These are phyloP conservation scores for Nettapus auritus DNA, from an alignment of 2,113 vertebrate species.

Conservation along the genomic window DNA sequence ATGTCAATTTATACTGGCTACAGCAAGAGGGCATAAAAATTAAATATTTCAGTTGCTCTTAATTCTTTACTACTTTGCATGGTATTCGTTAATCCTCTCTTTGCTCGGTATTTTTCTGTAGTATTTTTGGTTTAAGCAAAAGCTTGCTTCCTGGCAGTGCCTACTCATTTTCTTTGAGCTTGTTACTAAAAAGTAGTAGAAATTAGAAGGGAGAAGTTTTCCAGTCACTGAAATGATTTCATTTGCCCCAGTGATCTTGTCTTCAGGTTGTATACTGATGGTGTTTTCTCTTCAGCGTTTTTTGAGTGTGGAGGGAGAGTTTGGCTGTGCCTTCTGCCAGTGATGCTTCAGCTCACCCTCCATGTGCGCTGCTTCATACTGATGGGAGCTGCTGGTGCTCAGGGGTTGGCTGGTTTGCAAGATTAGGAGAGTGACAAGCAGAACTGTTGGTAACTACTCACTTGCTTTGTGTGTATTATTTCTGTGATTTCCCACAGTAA, in stretches of 20 bases:
- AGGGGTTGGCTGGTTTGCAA: accelerated
- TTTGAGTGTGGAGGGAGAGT: neutral
- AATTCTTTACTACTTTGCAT: neutral
- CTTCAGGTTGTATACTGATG: neutral
- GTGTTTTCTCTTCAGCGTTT: neutral
- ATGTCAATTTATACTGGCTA: neutral
- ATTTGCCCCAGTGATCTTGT: neutral
- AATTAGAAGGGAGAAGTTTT: neutral
- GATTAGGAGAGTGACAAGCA: neutral
- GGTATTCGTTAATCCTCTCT: neutral
- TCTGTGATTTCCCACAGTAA: neutral
- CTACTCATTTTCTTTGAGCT: neutral
- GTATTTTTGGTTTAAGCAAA: neutral
- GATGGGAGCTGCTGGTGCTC: neutral
- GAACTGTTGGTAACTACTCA: neutral
- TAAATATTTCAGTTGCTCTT: neutral
- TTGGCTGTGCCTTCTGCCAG: neutral
- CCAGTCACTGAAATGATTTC: neutral
- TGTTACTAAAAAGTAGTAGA: neutral
- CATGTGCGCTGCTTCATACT: accelerated
- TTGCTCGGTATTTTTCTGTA: neutral
- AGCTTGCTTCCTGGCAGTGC: neutral
- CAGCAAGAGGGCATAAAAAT: neutral
- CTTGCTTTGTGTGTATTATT: conserved; percentile 11
- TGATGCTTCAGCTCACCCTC: neutral